Base-by-base conservation (phyloP, 2,113 vertebrate species). In the Otis tarda region DNA sequence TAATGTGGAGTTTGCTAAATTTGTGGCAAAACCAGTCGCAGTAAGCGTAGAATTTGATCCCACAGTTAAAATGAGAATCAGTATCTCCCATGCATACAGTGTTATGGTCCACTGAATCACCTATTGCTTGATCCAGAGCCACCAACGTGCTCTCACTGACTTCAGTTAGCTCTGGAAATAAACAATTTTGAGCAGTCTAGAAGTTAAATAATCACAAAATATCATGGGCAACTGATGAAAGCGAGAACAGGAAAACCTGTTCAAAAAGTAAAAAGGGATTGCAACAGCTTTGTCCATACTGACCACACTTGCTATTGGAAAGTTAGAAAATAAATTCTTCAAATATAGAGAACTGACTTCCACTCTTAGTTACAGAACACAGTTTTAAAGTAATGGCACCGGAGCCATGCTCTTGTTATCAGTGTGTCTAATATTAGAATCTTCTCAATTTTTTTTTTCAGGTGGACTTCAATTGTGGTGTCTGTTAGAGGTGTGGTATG, bases 11-110 rank as follows among this genome's bases (percentile, higher is more conserved):
- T 65, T 76, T 80, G 39, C 33, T 73, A 53, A 79, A 67, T 83
- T 16, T 52, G 35, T 69, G 78, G 49, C 12, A 88, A 86, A 90
- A 79, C 79, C 33, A 63, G 60, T 70, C 56, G 59, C 18, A 35
- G 15, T 15, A 88, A 90, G 24, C n/a, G 69, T 17, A 85, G 63
- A 83, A 90, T 92, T 57, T 74, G 8, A 79, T 79, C 24, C 19
- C 1, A 0, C 15, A 31, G 22, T 61, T 55, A 50, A 83, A 76
- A 64, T 27, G 10, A 30, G 64, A 76, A 45, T 73, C 8, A 8
- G 15, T 2, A 2, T 31, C 2, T 2, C 28, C 13, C 16, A 2
- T 1, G 19, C 0, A 0, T 47, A 63, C 12, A 65, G 21, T 47
- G n/a, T 19, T 35, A 53, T 7, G 13, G 16, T 64, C 71, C 1